phyloP scores from a whole-genome alignment of 2,113 vertebrate genomes.

The Micronycteris hirsuta region DNA sequence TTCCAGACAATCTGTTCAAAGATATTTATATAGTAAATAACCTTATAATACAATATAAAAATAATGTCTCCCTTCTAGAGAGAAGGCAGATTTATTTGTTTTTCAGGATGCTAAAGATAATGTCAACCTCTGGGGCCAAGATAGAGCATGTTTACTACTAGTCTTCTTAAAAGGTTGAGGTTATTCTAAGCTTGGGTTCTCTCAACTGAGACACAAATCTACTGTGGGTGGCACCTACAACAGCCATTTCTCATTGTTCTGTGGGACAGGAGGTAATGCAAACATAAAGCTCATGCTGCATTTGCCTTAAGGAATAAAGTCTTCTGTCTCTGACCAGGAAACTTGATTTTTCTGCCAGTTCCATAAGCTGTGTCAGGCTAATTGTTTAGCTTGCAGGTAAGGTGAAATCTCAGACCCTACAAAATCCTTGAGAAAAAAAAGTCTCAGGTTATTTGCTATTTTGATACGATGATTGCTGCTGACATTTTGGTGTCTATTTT shows the following conservation, averaged over 20 bases:
- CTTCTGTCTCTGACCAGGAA: not conserved
- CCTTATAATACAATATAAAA: not conserved
- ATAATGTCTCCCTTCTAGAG: not conserved
- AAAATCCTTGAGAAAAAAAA: not conserved
- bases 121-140: not conserved
- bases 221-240: not conserved
- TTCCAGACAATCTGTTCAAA: not conserved
- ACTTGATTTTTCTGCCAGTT: not conserved
- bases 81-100: not conserved
- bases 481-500: not conserved
- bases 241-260: not conserved
- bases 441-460: not conserved
- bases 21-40: not conserved
- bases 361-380: not conserved
- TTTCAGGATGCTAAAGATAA: not conserved
- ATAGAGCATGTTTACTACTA: not conserved
- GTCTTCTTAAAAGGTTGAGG: not conserved
- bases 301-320: not conserved
- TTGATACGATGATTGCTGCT: not conserved
- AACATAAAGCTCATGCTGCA: not conserved
- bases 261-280: not conserved
- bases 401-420: not conserved
- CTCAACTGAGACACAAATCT: not conserved
- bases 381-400: not conserved
- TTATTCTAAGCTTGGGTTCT: not conserved